Evolutionary conservation across 2,888 invertebrate species (phyloP).

Genomic region (Cephus sareptanus): DNA sequence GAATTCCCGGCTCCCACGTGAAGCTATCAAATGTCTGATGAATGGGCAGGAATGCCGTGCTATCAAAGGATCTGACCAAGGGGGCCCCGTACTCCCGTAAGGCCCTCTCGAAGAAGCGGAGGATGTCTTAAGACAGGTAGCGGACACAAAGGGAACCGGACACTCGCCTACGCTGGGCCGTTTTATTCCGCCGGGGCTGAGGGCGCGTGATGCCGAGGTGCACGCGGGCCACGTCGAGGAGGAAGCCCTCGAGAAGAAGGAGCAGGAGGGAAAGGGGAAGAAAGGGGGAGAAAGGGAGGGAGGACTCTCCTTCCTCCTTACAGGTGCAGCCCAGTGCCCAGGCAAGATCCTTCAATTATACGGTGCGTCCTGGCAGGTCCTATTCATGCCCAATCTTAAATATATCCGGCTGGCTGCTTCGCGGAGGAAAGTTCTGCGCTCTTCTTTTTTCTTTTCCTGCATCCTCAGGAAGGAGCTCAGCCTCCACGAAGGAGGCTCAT

Average conservation of each 20-base stretch:
- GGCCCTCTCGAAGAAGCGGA: conserved; percentile 29
- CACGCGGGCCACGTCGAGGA: conserved; percentile 18
- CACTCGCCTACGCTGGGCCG: conserved; percentile 54
- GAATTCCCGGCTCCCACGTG: conserved; percentile 58
- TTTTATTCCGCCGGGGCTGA: conserved; percentile 36
- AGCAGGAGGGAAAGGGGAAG: conserved; percentile 9
- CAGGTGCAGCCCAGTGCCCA: conserved; percentile 54
- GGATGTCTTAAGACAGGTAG: conserved; percentile 64
- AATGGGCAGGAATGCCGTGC: conserved; percentile 62
- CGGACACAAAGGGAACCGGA: conserved; percentile 63
- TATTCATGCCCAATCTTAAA: conserved; percentile 34
- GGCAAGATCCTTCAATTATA: conserved; percentile 58
- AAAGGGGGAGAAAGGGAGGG: conserved; percentile 9
- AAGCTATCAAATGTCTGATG: conserved; percentile 65
- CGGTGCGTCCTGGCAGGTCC: conserved; percentile 38
- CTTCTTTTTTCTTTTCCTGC: neutral
- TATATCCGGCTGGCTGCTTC: conserved; percentile 7
- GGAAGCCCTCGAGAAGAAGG: neutral
- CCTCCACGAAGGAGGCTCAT: neutral
- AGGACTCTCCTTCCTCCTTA: conserved; percentile 31
- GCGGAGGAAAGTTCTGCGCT: neutral
- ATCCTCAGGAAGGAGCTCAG: neutral
- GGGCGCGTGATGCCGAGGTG: conserved; percentile 17
- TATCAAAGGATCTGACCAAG: conserved; percentile 59
- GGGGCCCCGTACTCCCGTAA: conserved; percentile 20